Conservation (phyloP, 2,797 vertebrate genomes). For the Gastrophryne carolinensis region DNA sequence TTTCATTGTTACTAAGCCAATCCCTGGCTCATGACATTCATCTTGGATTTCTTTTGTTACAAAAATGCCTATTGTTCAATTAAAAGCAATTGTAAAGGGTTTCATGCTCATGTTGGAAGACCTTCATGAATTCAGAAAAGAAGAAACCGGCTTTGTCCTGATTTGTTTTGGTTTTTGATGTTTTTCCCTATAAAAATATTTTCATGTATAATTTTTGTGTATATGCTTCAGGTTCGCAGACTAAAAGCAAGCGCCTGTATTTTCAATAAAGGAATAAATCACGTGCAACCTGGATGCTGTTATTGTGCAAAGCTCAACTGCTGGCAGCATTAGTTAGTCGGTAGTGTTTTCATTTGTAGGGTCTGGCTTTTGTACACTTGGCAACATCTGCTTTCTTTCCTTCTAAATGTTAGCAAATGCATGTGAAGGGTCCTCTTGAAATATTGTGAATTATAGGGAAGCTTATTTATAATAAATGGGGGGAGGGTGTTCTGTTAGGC, state of each 20-base stretch:
- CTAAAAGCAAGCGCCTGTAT: conserved; percentile 1
- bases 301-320: conserved; percentile 35
- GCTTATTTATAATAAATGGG: conserved; percentile 22
- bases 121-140: neutral
- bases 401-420: neutral
- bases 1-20: no score
- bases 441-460: conserved; percentile 4
- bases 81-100: neutral
- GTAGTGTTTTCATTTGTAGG: conserved; percentile 9
- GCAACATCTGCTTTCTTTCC: conserved; percentile 26
- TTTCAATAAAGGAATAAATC: neutral
- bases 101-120: no score
- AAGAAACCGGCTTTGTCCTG: no score
- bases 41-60: neutral
- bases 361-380: conserved; percentile 23
- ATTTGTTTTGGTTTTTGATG: no score
- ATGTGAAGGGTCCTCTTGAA: conserved; percentile 28
- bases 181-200: neutral
- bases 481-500: neutral
- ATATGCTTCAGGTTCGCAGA: neutral
- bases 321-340: conserved; percentile 30
- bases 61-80: neutral
- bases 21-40: no score
- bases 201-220: neutral
- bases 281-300: conserved; percentile 10